Base-by-base conservation (phyloP, 2,888 invertebrate genomes). In the Actias luna region DNA sequence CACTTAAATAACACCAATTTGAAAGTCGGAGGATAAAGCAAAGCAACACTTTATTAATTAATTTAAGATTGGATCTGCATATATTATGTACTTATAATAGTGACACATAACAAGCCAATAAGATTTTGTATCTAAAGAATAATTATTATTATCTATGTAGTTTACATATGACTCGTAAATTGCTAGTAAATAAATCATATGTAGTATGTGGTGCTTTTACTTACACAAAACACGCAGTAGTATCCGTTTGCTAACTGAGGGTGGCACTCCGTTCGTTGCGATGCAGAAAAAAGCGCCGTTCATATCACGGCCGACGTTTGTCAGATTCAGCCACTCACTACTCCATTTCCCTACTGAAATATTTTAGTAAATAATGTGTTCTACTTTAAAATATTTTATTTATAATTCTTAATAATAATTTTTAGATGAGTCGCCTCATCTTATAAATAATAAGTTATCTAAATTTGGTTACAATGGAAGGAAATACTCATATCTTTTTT, bases 251-350 rank as follows among this genome's bases (percentile, higher is more conserved):
- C 89, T 89, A 65, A 89, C 89, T 0, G 87, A 83, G 3, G 89
- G 89, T 0, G 89, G 89, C 1, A 95, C 93, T 0, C 95, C 94
- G 71, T 95, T 95, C 60, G 94, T 93, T 10, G 94, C 94, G 67
- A 94, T 94, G 82, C 94, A 94, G 58, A 94, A 89, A 67, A 94
- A 93, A 0, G 94, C 93, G 0, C 94, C 95, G 91, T 94, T 94
- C 82, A 94, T 93, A 50, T 92, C 88, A 12, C 95, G 88, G 67
- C 89, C 88, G 60, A 94, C 93, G 35, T 83, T 81, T 39, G 88
- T 91, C 80, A 94, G 85, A 77, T 93, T 94, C 75, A 94, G 80
- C 83, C 93, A 85, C 16, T 87, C 82, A 7, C 94, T 94, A 62
- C 90, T 93, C 82, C 93, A 91, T 73, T 89, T 93, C 72, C 76